Base-by-base conservation (phyloP, 1,140 invertebrate genomes). In the Diorhabda sublineata region DNA sequence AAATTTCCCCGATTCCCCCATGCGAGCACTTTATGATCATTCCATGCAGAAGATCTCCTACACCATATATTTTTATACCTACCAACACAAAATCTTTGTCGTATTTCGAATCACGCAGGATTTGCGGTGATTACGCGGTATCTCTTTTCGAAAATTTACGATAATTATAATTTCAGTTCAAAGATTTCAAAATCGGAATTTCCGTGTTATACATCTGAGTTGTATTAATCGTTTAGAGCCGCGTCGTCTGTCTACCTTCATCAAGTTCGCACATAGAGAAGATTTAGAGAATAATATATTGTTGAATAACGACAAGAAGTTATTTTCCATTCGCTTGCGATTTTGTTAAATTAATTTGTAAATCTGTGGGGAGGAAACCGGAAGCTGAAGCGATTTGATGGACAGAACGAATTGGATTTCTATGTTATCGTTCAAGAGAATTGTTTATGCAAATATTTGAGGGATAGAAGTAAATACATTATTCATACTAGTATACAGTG, bases 1-100 rank as follows among this genome's bases (percentile, higher is more conserved):
- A 71, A 74, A 63, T 67, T 69, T 74, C 72, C 70, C 63, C 43
- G 64, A 67, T 68, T 67, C 71, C 70, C 64, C 72, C 68, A 43
- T 43, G 59, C 26, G 26, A 58, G 63, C 68, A 69, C 71, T 74
- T 74, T 74, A 74, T 71, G 72, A 74, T 71, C 70, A 74, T 74
- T 74, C 72, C 68, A 74, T 71, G 72, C 72, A 71, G 70, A 73
- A 65, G 41, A 26, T 26, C 64, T 65, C 65, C 65, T 67, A 61
- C 68, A 74, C 67, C 68, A 74, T 63, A 69, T 71, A 71, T 71
- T 69, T 66, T 26, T 26, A 26, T 26, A 26, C 26, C 26, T 26
- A 26, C 26, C 26, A 0, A 26, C 26, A 26, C 60, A 69, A 45
- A 64, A 60, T 67, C 69, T 69, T 67, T 69, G 72, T 69, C 69